Base-by-base conservation (phyloP, 2,888 invertebrate genomes). In the Drosophila subquinaria region DNA sequence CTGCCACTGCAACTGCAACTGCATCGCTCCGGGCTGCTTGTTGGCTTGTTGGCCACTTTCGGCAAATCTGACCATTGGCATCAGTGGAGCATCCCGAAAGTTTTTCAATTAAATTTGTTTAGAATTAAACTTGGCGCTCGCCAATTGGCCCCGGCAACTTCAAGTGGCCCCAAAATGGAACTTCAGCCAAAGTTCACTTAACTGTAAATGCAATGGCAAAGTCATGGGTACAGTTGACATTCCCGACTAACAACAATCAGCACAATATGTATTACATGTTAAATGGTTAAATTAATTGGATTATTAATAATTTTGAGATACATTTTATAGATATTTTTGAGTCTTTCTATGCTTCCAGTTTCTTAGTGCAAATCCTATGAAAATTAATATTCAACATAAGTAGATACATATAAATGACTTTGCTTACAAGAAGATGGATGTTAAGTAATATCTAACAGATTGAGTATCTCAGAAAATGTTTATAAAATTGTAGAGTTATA, bases 61-160 rank as follows among this genome's bases (percentile, higher is more conserved):
- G 47, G 62, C 61, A 60, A 67, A 87, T 78, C 82, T 79, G 79
- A 80, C 84, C 82, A 76, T 77, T 72, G 80, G 23, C 88, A 76
- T 75, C 79, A 60, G 69, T 61, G 60, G 64, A 73, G 67, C 78
- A 69, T 73, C 60, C 64, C 35, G 60, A 86, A 88, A 86, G 83
- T 86, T 86, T 86, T 86, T 88, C 86, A 86, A 86, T 86, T 86
- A 85, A 86, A 88, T 86, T 88, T 86, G 81, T 82, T 88, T 88
- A 88, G 88, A 85, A 87, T 85, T 85, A 82, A 84, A 83, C 84
- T 85, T 83, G 76, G 74, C 80, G 65, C 53, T 73, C 61, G 72
- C 63, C 78, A 72, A 81, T 72, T 69, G 60, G 55, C 13, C 23
- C 53, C 38, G 38, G 6, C 50, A 50, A 52, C 43, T 56, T 57